Conservation (phyloP, 2,113 vertebrate genomes). For the Butastur rufipennis region DNA sequence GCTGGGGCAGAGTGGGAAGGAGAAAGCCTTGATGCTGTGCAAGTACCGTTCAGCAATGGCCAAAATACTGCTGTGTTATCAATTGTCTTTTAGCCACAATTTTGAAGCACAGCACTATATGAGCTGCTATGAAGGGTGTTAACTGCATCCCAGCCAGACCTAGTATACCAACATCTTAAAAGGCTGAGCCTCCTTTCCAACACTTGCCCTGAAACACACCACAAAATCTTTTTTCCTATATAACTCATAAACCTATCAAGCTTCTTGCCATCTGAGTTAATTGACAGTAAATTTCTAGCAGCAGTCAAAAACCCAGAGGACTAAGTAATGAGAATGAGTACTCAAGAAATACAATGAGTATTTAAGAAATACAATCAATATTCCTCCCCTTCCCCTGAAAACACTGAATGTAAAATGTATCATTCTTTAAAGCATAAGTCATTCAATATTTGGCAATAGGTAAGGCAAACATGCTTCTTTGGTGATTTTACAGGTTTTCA, state of each 20-base stretch:
- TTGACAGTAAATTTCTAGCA: background rate
- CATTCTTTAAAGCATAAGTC: background rate
- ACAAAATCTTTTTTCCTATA: background rate
- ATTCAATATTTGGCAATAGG: background rate
- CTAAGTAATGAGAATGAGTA: background rate
- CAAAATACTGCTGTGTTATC: background rate
- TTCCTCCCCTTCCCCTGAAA: background rate
- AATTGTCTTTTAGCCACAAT: background rate
- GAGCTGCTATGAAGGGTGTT: fast-evolving
- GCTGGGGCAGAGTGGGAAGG: background rate
- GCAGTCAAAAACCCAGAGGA: background rate
- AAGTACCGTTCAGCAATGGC: background rate
- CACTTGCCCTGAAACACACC: background rate
- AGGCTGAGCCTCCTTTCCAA: background rate
- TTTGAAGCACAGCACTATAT: background rate
- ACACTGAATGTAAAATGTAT: background rate
- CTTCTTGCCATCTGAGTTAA: background rate
- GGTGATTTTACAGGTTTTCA: background rate
- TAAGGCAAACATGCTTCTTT: background rate
- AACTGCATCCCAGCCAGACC: background rate
- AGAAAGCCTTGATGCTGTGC: background rate
- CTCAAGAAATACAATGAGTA: background rate
- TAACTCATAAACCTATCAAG: background rate
- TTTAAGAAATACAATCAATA: background rate
- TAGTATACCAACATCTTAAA: background rate